These are phyloP conservation scores for Clupea harengus DNA, from an alignment of 2,113 vertebrate species.

Conservation along the genomic window DNA sequence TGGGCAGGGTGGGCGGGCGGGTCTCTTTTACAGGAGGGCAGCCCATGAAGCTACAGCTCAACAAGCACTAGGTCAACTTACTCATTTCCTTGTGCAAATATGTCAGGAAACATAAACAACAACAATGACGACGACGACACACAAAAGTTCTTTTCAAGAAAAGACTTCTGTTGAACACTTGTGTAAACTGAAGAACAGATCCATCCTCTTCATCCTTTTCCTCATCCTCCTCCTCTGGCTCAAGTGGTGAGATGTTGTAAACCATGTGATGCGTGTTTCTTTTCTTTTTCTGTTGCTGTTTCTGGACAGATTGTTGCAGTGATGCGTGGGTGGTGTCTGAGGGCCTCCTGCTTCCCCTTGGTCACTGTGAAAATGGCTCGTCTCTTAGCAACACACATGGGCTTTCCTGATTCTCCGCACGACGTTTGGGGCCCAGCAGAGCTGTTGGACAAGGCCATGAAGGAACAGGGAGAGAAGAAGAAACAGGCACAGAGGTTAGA, in stretches of 20 bases:
- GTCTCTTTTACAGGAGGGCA: conserved; percentile 9
- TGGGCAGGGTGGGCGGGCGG: neutral
- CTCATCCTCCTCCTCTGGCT: conserved; percentile 3
- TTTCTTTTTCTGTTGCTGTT: neutral
- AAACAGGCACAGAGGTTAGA: neutral
- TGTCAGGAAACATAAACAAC: conserved; percentile 18
- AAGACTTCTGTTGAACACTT: conserved; percentile 15
- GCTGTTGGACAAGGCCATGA: conserved; percentile 50
- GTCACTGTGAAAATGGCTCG: conserved; percentile 68
- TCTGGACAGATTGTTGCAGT: neutral
- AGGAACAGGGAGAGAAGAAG: neutral
- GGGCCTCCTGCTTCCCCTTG: neutral
- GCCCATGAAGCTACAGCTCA: conserved; percentile 22
- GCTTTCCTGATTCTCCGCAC: conserved; percentile 70
- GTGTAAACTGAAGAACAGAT: conserved; percentile 42
- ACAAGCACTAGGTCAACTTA: neutral
- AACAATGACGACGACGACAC: neutral
- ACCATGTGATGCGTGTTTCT: neutral
- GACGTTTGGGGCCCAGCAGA: conserved; percentile 69
- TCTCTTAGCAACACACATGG: conserved; percentile 72
- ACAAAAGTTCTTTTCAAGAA: neutral
- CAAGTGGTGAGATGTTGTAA: neutral
- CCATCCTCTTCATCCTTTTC: conserved; percentile 2
- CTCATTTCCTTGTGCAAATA: conserved; percentile 44
- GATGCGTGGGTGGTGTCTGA: conserved; percentile 26